Base-by-base conservation (phyloP, 2,797 vertebrate genomes). In the Lophius americanus region DNA sequence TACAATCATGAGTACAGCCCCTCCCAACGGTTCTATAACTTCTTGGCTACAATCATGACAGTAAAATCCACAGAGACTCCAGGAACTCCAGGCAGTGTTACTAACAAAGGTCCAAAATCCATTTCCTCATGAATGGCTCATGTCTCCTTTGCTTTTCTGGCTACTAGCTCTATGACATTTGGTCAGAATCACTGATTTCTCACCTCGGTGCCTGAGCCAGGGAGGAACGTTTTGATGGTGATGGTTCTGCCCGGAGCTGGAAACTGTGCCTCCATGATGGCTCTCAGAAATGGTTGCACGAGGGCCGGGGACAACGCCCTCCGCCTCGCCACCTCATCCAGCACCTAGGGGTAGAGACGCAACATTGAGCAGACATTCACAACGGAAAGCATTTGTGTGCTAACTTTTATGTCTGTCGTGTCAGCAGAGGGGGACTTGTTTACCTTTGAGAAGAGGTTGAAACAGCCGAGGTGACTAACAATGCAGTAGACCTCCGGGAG, bases 261-360 rank as follows among this genome's bases (percentile, higher is more conserved):
- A 88, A 98, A 99, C 37, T 97, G 98, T 64, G 98, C 98, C 83
- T 99, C 98, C 96, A 99, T 97, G 81, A 99, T 96, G 60, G 96
- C 96, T 84, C 98, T 95, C 98, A 99, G 99, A 61, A 99, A 97
- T 9, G 98, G 98, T 88, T 99, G 97, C 7, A 99, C 98, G 75
- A 99, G 91, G 4, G 98, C 98, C 0, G 98, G 96, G 7, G 98
- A 99, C 82, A 99, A 94, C 60, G 95, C 95, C 48, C 98, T 91
- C 52, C 98, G 91, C 81, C 97, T 98, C 90, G 99, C 97, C 73
- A 99, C 98, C 77, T 99, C 98, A 75, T 99, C 97, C 86, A 99
- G 86, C 75, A 99, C 98, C 98, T 99, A 23, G 23, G 23, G 23
- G 23, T 23, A 23, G 23, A 23, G 23, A 23, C 23, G 23, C 23